Base-by-base conservation (phyloP, 2,888 invertebrate genomes). In the Itoplectis maculator region DNA sequence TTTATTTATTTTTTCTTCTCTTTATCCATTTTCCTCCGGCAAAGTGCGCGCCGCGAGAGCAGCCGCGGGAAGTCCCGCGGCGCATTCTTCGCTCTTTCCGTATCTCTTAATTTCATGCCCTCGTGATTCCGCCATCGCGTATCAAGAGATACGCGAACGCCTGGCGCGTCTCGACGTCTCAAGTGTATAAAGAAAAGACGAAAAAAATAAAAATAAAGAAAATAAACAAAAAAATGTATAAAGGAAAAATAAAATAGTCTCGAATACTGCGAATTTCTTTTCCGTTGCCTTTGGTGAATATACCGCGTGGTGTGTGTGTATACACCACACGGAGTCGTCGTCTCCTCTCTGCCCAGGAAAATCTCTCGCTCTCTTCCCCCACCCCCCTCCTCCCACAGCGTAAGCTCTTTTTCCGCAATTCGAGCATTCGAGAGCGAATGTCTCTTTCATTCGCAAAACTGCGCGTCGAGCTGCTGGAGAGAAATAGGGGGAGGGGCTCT, bases 31-130 rank as follows among this genome's bases (percentile, higher is more conserved):
- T 83, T 73, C 11, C 37, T n/a, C 18, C 15, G 23, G 59, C 29
- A 15, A 45, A 51, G 69, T 40, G 51, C 56, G n/a, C 8, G 9
- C 6, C 6, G 18, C 6, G 29, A 56, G 9, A 78, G 9, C n/a
- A 29, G 65, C 42, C 59, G 35, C 23, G 15, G 9, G 9, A 75
- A 6, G 9, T 20, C 56, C 40, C 59, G 42, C 35, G 15, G 9
- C 13, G n/a, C 61, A 23, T 54, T 68, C 23, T 79, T 82, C 76
- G 69, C 66, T 3, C 29, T n/a, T 81, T 79, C 75, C 74, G 76
- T 45, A 73, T 79, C 45, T 85, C 78, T 81, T 83, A 85, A 85
- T 85, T 85, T 84, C 84, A 84, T 84, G 84, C 84, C 83, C 80
- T 83, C 83, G 84, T 84, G 77, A 80, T 76, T 83, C 80, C 70